Percentiles rank a stretch among this genome's conserved stretches.
Conservation (phyloP, 37 sponge, comb jelly and placozoan species). For the Axinella damicornis region DNA sequence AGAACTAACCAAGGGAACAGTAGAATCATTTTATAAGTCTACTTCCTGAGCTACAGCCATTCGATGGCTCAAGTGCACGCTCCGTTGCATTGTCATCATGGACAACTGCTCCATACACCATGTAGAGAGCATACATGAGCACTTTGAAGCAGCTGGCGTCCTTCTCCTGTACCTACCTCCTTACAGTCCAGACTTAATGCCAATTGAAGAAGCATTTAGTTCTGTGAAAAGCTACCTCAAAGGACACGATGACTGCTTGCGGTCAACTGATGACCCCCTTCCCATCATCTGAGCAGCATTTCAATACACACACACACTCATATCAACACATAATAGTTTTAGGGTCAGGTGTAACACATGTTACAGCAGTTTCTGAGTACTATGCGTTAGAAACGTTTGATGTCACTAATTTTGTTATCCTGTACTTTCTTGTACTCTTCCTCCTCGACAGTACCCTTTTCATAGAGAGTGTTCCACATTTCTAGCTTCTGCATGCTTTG, state of each 20-base stretch:
- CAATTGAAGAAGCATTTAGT: conserved; percentile 15
- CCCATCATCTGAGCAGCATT: conserved; percentile 9
- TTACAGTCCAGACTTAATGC: conserved; percentile 15
- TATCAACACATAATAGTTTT: background rate
- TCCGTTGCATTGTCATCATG: background rate
- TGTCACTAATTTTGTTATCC: background rate
- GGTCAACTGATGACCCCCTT: background rate
- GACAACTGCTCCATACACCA: conserved; percentile 20
- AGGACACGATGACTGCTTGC: background rate
- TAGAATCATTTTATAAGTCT: conserved; percentile 8
- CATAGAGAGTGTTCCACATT: background rate
- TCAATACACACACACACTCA: background rate
- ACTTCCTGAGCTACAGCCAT: conserved; percentile 2
- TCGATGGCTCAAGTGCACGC: too few relatives aligned
- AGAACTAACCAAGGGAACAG: too few relatives aligned
- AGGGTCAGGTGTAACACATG: background rate
- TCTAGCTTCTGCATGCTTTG: conserved; percentile 6
- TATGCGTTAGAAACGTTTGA: background rate
- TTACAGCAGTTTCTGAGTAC: background rate
- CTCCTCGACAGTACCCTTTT: background rate
- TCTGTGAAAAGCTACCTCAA: background rate
- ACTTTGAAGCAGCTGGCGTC: background rate
- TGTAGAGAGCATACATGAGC: background rate
- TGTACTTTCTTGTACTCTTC: conserved; percentile 7
- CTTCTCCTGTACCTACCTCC: conserved; percentile 17